These are phyloP conservation scores for Numenius arquata DNA, from an alignment of 2,113 vertebrate genomes.

Conservation along the genomic window DNA sequence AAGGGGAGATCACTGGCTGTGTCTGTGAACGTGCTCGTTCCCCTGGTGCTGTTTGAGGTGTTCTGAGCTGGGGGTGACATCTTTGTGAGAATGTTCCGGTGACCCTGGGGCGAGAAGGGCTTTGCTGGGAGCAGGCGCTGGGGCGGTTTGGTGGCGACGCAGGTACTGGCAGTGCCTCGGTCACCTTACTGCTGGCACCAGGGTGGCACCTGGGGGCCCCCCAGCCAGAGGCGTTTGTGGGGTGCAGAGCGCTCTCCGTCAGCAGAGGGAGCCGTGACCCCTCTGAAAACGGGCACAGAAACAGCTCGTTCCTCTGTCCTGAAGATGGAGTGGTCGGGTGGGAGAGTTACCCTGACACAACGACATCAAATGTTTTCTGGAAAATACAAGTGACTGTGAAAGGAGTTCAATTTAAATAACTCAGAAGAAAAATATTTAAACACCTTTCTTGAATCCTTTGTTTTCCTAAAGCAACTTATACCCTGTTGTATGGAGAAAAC, in stretches of 20 bases:
- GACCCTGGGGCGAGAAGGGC: background rate
- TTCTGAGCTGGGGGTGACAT: too few species aligned
- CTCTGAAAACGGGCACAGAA: background rate
- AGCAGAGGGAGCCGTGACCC: background rate
- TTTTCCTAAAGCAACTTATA: background rate
- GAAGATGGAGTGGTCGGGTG: too few species aligned
- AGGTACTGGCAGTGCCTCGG: accelerated
- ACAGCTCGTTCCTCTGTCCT: accelerated
- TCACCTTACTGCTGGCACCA: too few species aligned
- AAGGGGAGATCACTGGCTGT: accelerated
- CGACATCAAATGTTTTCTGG: background rate
- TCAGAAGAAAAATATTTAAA: background rate
- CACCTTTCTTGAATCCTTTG: background rate
- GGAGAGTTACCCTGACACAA: background rate
- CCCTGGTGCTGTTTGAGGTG: background rate
- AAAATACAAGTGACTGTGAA: background rate
- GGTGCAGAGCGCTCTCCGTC: background rate
- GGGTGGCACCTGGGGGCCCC: background rate
- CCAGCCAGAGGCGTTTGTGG: too few species aligned
- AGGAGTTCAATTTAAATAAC: background rate
- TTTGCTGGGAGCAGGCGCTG: background rate
- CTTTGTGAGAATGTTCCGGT: background rate
- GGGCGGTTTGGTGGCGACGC: background rate
- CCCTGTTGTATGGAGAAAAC: background rate
- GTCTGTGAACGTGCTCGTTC: background rate